Percentiles rank a stretch among this genome's conserved stretches.
Conservation (phyloP, 2,797 vertebrate species). For the Botia kubotai region DNA sequence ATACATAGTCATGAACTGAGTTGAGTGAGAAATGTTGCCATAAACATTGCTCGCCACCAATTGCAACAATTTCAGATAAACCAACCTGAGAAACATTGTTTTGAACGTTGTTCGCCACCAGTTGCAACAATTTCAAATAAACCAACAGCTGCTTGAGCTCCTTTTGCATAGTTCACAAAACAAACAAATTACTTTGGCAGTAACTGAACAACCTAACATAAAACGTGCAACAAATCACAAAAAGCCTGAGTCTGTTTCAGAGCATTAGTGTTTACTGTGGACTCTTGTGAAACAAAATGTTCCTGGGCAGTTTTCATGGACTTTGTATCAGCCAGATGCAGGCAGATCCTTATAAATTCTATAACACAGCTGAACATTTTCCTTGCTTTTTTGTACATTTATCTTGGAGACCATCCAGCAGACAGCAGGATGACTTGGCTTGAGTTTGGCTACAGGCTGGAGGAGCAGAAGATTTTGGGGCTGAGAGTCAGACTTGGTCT, state of each 20-base stretch:
- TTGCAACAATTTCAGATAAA: neutral
- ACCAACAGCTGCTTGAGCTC: neutral
- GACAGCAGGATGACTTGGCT: constrained; percentile 75
- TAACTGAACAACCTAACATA: neutral
- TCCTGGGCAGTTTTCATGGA: constrained; percentile 52
- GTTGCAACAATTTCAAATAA: neutral
- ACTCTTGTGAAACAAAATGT: constrained; percentile 22
- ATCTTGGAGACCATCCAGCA: constrained; percentile 75
- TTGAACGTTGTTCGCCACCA: neutral
- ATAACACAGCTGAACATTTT: constrained; percentile 69
- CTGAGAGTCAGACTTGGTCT: constrained; percentile 65
- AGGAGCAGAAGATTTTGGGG: constrained; percentile 67
- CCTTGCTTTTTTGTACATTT: constrained; percentile 70
- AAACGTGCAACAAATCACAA: neutral
- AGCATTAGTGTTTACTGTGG: neutral
- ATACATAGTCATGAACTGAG: neutral
- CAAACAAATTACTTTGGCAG: neutral
- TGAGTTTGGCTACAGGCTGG: constrained; percentile 56
- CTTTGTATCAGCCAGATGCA: constrained; percentile 62
- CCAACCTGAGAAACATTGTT: neutral
- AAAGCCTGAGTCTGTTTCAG: neutral
- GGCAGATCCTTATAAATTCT: constrained; percentile 60
- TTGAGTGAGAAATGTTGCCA: neutral
- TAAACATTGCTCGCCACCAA: neutral
- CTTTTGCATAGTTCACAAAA: neutral